phyloP scores from a whole-genome alignment of 2,797 vertebrate species.

The Bradypodion ventrale region DNA sequence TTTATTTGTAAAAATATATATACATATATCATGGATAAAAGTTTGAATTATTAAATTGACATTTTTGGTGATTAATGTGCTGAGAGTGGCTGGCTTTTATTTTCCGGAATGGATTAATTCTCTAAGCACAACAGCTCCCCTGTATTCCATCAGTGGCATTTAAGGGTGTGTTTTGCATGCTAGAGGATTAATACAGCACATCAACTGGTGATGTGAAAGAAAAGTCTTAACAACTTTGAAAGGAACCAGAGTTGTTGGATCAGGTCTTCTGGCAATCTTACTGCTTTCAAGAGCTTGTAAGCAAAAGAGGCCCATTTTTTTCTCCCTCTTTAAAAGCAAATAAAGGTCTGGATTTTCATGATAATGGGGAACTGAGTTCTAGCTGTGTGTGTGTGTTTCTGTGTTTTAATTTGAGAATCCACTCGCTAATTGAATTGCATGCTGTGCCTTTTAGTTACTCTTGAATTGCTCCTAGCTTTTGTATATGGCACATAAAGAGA shows the following conservation, averaged over 20 bases:
- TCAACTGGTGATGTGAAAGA: slow-evolving; percentile 79
- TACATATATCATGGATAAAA: slow-evolving; percentile 73
- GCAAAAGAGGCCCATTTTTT: slow-evolving; percentile 69
- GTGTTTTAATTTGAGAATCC: slow-evolving; percentile 31
- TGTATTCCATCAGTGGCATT: slow-evolving; percentile 78
- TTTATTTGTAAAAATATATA: slow-evolving; percentile 77
- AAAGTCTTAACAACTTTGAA: slow-evolving; percentile 77
- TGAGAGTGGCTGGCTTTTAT: slow-evolving; percentile 86
- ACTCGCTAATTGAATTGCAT: slow-evolving; percentile 21
- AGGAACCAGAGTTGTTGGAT: slow-evolving; percentile 75
- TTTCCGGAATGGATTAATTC: slow-evolving; percentile 83
- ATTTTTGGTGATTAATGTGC: slow-evolving; percentile 86
- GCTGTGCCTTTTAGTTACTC: slow-evolving; percentile 8
- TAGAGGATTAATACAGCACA: slow-evolving; percentile 84
- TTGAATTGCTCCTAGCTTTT: slow-evolving; percentile 22
- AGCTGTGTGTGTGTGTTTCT: slow-evolving; percentile 9
- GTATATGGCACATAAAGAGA: background rate
- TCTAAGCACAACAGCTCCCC: slow-evolving; percentile 81
- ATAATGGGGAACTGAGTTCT: background rate
- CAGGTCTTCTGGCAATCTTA: slow-evolving; percentile 79
- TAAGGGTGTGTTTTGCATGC: slow-evolving; percentile 81
- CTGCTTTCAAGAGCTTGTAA: slow-evolving; percentile 76
- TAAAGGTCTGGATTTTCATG: slow-evolving; percentile 73
- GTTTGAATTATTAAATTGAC: slow-evolving; percentile 83
- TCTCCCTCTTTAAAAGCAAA: slow-evolving; percentile 74